Evolutionary conservation across 2,888 invertebrate genomes (phyloP), one percentile per base, ranked within the genome.

Genomic region (Limnephilus rhombicus): DNA sequence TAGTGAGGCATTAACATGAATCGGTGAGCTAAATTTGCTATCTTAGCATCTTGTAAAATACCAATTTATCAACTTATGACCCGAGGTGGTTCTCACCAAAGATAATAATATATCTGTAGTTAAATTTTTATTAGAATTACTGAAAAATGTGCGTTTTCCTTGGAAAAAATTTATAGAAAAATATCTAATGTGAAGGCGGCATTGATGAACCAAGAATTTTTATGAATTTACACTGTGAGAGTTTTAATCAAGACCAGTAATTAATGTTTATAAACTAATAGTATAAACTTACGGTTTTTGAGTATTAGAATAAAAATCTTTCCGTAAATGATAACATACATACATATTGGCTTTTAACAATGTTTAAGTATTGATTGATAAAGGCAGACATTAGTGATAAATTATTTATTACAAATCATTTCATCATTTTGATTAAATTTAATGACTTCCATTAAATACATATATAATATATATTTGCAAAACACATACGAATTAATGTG

Each of bases 81-180:
- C 90, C 86, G 89, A 88, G 89, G 91, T 92, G 92, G 92, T 82
- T 88, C 85, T 88, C 92, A 92, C 92, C 93, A 92, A 93, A 93
- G 92, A 93, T 89, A 92, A 90, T 81, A 91, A 89, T 88, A n/a
- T 88, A 88, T 88, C 24, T 86, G n/a, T 86, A 45, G 37, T 86
- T 49, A 41, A 86, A n/a, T 24, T 86, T 86, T 86, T 86, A 49
- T 45, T 86, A 86, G 49, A 86, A 45, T 45, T 86, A 45, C 49
- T 45, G 83, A 41, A 45, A 85, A 68, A 68, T 45, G n/a, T 45
- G 49, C 29, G 24, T 85, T 37, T 85, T n/a, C 15, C 9, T 68
- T 18, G 7, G 18, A 68, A 68, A 68, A 68, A 68, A 24, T 7
- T 24, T 68, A 68, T 68, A 68, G 68, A 68, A 7, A 68, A 24